Conservation (phyloP, 2,113 vertebrate species). For the Chelonoidis abingdonii region DNA sequence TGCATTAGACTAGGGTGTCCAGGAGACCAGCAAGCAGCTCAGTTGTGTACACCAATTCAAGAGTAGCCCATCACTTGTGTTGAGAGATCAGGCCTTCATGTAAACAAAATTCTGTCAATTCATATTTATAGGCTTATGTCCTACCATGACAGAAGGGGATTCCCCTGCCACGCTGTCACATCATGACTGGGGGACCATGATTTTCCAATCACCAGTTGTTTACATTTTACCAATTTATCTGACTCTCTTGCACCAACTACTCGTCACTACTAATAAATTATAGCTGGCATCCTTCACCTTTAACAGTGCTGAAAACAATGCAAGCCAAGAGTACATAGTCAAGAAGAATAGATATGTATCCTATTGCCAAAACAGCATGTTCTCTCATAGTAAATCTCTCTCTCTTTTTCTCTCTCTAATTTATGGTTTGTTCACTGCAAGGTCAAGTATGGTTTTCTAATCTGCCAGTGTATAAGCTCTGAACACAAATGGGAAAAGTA, state of each 20-base stretch:
- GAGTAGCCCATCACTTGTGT: background rate
- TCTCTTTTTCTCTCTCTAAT: background rate
- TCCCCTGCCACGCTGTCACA: background rate
- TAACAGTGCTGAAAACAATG: background rate
- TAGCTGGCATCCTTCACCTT: background rate
- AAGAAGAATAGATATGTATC: background rate
- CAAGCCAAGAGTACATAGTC: background rate
- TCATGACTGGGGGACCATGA: background rate
- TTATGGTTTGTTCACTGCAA: background rate
- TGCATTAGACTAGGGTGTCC: background rate
- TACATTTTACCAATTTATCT: background rate
- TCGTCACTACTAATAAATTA: rapidly evolving
- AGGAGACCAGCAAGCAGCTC: background rate
- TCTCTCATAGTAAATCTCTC: background rate
- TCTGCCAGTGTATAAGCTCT: background rate
- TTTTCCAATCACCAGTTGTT: background rate
- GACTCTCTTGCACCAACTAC: background rate
- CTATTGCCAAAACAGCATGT: background rate
- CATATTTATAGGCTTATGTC: background rate
- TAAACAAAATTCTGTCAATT: background rate
- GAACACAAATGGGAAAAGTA: background rate
- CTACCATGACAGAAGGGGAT: background rate
- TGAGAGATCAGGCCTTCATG: background rate
- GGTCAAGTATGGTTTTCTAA: background rate
- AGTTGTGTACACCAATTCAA: background rate